A percentile compares a stretch with the other conserved stretches of the same genome.
Conservation (phyloP, 2,113 vertebrate genomes). For the Terrapene triunguis region DNA sequence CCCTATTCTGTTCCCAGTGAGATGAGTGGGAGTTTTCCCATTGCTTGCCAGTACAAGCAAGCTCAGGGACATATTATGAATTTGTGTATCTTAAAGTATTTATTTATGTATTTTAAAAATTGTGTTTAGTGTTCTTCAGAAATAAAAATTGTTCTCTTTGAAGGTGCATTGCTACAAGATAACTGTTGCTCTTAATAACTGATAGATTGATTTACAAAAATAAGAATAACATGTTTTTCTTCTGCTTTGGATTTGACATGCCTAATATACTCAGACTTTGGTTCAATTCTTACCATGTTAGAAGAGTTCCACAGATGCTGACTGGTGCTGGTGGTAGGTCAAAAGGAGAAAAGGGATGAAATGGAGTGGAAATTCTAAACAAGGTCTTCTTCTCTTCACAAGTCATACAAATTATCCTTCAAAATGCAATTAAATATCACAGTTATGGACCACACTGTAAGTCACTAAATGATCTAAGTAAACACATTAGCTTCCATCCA, state of each 20-base stretch:
- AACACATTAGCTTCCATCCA: background rate
- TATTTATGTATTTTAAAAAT: slow-evolving; percentile 1
- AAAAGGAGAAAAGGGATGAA: background rate
- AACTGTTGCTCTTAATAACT: background rate
- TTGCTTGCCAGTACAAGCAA: slow-evolving; percentile 41
- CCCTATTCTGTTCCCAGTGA: slow-evolving; percentile 49
- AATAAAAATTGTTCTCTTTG: slow-evolving; percentile 29
- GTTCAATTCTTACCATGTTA: background rate
- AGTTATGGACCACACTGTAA: background rate
- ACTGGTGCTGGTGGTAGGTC: background rate
- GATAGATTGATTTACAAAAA: background rate
- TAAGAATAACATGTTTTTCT: background rate
- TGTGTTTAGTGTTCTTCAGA: slow-evolving; percentile 1
- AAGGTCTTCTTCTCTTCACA: background rate
- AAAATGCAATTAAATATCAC: background rate
- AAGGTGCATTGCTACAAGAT: background rate
- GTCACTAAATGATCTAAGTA: background rate
- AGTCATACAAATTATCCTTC: background rate
- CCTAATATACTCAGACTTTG: background rate
- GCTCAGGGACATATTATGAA: slow-evolving; percentile 11
- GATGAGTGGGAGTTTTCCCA: background rate
- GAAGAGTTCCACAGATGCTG: background rate
- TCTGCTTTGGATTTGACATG: background rate
- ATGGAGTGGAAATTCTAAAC: background rate
- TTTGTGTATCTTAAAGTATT: background rate